Base-by-base conservation (phyloP, 2,113 vertebrate species). In the Micromys minutus region DNA sequence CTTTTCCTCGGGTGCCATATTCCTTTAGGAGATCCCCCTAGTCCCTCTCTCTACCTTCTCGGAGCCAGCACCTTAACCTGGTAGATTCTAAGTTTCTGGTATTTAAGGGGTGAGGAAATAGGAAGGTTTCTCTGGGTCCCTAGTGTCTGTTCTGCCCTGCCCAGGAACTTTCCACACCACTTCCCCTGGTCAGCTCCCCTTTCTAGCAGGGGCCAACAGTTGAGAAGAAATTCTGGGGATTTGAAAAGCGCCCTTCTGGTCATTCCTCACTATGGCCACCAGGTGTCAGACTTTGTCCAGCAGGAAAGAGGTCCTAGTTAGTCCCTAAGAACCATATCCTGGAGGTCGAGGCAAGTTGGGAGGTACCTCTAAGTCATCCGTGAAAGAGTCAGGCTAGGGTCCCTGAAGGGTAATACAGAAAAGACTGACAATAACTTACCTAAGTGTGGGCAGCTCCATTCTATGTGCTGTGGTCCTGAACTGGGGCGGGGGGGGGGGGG, bases 201-300 rank as follows among this genome's bases (percentile, higher is more conserved):
- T 71, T 94, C 61, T n/a, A n/a, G 88, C 71, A 67, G 55, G 19
- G 57, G 36, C 72, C 77, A 7, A 16, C 1, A 2, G 21, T 57
- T 36, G 42, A 13, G 19, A 50, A 57, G 80, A 85, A 75, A 57
- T 74, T 87, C 45, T 31, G 22, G 57, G 9, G 63, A n/a, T 77
- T 39, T 67, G 83, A 22, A 34, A 92, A 87, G 63, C 63, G 3
- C 17, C 76, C 87, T 91, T 81, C 45, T 90, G 74, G 71, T 65
- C 85, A 76, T 97, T 97, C 61, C 81, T 93, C 76, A 93, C 93
- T 77, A 55, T 94, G 95, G 88, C 97, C 97, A 97, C 97, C 96
- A 98, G 97, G 96, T 97, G 97, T 96, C 97, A 98, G 96, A 89
- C 97, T 97, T 97, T 90, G 90, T 77, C 97, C 50, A 93, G 87